phyloP scores from a whole-genome alignment of 2,888 invertebrate genomes.

The Spilosoma lubricipeda region DNA sequence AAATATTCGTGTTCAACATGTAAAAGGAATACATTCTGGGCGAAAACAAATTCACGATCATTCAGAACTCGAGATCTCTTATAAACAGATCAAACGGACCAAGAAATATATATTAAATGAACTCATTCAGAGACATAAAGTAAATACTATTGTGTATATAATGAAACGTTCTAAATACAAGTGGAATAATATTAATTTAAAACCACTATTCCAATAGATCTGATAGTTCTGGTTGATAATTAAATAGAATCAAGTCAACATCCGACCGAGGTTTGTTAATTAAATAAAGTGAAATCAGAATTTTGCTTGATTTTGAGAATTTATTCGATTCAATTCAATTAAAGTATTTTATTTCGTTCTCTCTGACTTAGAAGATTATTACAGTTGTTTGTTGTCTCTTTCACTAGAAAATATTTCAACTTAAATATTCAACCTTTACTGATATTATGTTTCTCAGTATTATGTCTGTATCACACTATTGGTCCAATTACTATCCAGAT shows the following conservation, averaged over 20 bases:
- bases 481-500: too few relatives aligned
- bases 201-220: not conserved
- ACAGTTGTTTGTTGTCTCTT: not conserved
- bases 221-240: not conserved
- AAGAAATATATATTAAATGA: too few relatives aligned
- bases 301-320: not conserved
- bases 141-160: not conserved
- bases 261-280: not conserved
- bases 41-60: too few relatives aligned
- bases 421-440: too few relatives aligned
- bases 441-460: not conserved
- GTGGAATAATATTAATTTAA: not conserved
- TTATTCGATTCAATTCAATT: not conserved
- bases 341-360: not conserved
- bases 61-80: too few relatives aligned
- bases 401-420: not conserved
- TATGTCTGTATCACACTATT: too few relatives aligned
- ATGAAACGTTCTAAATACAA: not conserved
- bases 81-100: too few relatives aligned
- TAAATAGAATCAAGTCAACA: not conserved
- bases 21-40: too few relatives aligned
- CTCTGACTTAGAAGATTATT: not conserved
- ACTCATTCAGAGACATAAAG: too few relatives aligned
- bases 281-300: not conserved
- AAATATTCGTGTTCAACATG: too few relatives aligned